Evolutionary conservation across 2,888 invertebrate genomes (phyloP), one percentile per base, ranked within the genome.

Genomic region (Zele albiditarsus): DNA sequence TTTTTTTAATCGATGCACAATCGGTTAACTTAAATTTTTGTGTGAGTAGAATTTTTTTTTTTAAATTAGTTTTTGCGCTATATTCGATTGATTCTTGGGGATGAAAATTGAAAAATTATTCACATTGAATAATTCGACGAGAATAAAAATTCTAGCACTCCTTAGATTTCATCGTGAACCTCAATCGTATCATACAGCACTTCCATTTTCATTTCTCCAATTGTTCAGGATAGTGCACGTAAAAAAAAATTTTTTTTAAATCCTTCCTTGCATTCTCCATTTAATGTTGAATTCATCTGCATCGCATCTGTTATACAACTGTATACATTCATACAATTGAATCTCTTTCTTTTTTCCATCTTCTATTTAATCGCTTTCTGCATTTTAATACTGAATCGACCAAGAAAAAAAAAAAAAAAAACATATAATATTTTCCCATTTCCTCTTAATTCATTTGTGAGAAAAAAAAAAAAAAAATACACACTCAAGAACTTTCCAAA

Each of bases 221-320:
- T 53, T 53, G 53, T 53, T 20, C 53, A 2, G 6, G 8, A 20
- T 20, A 20, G n/a, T 46, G 20, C n/a, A 6, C 6, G 20, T 20
- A 20, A 23, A n/a, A 53, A 20, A 53, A 20, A 53, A 8, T n/a
- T n/a, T n/a, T n/a, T n/a, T n/a, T n/a, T n/a, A n/a, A n/a, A n/a
- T n/a, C n/a, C n/a, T n/a, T 20, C 20, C 20, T 20, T 10, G 20
- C 53, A 53, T 53, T 53, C n/a, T 53, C 20, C 53, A 20, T 20
- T 38, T 38, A n/a, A n/a, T 53, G 53, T 53, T 53, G 53, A 53
- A 53, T 53, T 5, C 46, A 46, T 46, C 53, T 53, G 20, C 53
- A 53, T 53, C 20, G 53, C 53, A 53, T 53, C 53, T 53, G 53
- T 53, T 53, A 53, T 53, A 53, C 53, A 53, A 53, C 53, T 53